Conservation (phyloP, 2,113 vertebrate genomes). For the Campylomormyrus numenius region DNA sequence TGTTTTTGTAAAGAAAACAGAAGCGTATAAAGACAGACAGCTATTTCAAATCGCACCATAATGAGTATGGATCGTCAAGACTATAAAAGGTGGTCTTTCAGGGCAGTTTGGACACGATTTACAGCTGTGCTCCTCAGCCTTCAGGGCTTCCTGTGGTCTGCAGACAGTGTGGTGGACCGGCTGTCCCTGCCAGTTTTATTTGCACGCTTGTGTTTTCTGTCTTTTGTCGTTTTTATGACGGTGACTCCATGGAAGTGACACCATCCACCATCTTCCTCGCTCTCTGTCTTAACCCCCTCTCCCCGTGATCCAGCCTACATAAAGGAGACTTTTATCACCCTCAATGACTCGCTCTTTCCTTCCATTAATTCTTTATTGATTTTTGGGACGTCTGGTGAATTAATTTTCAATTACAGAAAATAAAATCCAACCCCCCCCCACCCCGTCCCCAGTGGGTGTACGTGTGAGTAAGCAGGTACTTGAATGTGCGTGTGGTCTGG, state of each 20-base stretch:
- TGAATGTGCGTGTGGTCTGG: conserved; percentile 13
- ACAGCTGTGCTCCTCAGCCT: not conserved
- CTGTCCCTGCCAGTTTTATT: conserved; percentile 13
- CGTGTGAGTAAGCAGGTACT: conserved; percentile 13
- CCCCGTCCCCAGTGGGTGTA: conserved; percentile 27
- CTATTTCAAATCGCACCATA: not conserved
- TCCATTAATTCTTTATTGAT: conserved; percentile 74
- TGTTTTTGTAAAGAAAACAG: not conserved
- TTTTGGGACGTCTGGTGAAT: conserved; percentile 62
- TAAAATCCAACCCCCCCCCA: conserved; percentile 44
- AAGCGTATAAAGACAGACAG: not conserved
- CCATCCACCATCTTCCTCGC: conserved; percentile 20
- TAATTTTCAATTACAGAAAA: conserved; percentile 70
- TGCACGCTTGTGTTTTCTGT: conserved; percentile 19
- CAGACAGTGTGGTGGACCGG: not conserved
- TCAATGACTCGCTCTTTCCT: conserved; percentile 66
- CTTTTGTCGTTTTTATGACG: conserved; percentile 24
- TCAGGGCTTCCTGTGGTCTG: not conserved
- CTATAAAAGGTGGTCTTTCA: not conserved
- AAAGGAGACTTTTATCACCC: conserved; percentile 64
- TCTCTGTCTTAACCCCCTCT: conserved; percentile 41
- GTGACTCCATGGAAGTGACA: conserved; percentile 26
- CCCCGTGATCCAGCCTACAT: conserved; percentile 61
- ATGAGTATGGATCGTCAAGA: not conserved
- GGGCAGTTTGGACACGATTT: not conserved